Evolutionary conservation across 2,888 invertebrate genomes (phyloP), one percentile per base, ranked within the genome.

Genomic region (Apamea monoglypha): DNA sequence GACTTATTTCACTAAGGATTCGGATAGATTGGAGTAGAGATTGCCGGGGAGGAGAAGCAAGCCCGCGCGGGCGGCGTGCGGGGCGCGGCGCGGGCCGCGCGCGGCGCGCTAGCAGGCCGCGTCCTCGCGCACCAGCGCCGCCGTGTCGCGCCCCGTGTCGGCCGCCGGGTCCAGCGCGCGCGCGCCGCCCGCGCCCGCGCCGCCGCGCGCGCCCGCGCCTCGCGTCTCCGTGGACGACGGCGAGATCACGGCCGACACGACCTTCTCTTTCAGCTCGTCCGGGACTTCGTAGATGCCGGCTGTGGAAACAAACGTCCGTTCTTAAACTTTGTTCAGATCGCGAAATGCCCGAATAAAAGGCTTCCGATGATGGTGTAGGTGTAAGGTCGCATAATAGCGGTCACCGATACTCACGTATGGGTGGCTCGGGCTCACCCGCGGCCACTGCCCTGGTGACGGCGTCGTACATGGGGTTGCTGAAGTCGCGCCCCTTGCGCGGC

Each of bases 391-490:
- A n/a, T 25, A 8, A 2, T 8, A 8, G 29, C 29, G 25, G 29
- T 44, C 53, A 3, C 18, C 3, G 59, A n/a, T 63, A 95, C 96
- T 95, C 61, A 96, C 96, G 96, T 81, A 95, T 70, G 0, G 95
- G 91, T 40, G 94, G 92, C 21, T 94, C 95, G 0, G 93, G 92
- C n/a, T 94, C 94, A 1, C 92, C 94, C 59, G 92, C 91, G 61
- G 92, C 92, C 85, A 97, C 97, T 74, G 97, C 97, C 86, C 98
- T 97, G 88, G 98, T 98, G 77, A 98, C 98, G 71, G 99, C 99
- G 92, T 99, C 99, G 95, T 99, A 99, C 98, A 99, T 99, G 71
- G 99, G 99, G 97, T 99, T 99, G 92, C 99, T 98, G 97, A 99
- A 99, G 96, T 99, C 99, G 75, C 99, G 97, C 80, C 98, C 98